Percentiles rank a stretch among this genome's conserved stretches.
Conservation (phyloP, 2,113 vertebrate genomes). For the Amphiprion percula region DNA sequence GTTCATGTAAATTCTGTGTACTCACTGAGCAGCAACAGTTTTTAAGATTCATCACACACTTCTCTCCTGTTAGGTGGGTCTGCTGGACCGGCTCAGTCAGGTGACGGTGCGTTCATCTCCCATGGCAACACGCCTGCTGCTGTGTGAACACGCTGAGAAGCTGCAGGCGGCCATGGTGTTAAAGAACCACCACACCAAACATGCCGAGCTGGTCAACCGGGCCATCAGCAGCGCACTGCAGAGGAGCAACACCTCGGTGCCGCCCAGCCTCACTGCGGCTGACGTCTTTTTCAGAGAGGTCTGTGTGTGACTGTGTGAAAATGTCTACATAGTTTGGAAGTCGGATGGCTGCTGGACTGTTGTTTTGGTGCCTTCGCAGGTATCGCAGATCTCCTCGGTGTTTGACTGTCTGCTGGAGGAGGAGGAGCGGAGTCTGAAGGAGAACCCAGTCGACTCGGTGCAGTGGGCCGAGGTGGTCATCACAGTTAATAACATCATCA, state of each 20-base stretch:
- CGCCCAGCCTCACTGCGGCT: slow-evolving; percentile 89
- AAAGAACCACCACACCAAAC: slow-evolving; percentile 93
- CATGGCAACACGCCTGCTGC: slow-evolving; percentile 90
- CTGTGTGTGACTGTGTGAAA: not conserved
- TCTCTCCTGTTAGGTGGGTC: slow-evolving; percentile 85
- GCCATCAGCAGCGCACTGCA: slow-evolving; percentile 86
- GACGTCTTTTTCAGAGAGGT: slow-evolving; percentile 99
- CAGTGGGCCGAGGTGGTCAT: slow-evolving; percentile 92
- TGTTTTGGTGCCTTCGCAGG: slow-evolving; percentile 76
- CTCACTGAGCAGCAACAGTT: not conserved
- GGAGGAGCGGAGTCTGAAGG: slow-evolving; percentile 90
- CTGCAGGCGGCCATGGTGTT: slow-evolving; percentile 91
- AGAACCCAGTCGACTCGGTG: slow-evolving; percentile 82
- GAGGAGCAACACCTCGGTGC: slow-evolving; percentile 83
- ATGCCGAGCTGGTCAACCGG: slow-evolving; percentile 89
- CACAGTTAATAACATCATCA: slow-evolving; percentile 90
- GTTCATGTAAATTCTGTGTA: too few species aligned
- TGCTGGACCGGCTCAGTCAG: slow-evolving; percentile 88
- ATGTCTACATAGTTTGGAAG: not conserved
- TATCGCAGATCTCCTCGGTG: slow-evolving; percentile 93
- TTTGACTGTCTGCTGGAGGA: slow-evolving; percentile 94
- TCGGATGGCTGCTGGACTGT: too few species aligned
- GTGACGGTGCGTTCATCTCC: slow-evolving; percentile 81
- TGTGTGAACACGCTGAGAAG: slow-evolving; percentile 96
- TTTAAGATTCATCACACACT: not conserved